phyloP scores from a whole-genome alignment of 2,113 vertebrate species.

The Morone saxatilis region DNA sequence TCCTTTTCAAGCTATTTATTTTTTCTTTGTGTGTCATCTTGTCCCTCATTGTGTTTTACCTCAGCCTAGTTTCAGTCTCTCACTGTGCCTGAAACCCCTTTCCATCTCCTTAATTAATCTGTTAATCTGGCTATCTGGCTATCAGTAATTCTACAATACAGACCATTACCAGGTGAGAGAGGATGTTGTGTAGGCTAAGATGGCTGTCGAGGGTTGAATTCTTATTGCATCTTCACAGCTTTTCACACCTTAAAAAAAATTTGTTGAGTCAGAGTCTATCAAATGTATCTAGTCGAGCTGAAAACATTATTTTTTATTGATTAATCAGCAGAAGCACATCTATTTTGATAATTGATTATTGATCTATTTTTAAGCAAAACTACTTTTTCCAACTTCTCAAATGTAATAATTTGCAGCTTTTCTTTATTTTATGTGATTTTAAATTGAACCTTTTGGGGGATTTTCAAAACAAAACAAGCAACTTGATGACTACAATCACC shows the following conservation, averaged over 20 bases:
- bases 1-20: background rate
- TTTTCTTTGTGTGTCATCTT: background rate
- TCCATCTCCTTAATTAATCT: background rate
- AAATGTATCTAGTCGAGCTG: too few relatives aligned
- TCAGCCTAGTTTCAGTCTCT: background rate
- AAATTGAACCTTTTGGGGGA: too few relatives aligned
- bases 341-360: too few relatives aligned
- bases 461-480: too few relatives aligned
- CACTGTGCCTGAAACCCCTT: background rate
- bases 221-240: background rate
- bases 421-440: background rate
- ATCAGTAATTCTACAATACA: too few relatives aligned
- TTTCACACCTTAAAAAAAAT: background rate
- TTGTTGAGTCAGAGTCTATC: too few relatives aligned
- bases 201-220: background rate
- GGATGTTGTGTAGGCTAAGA: background rate
- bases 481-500: background rate
- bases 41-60: accelerated
- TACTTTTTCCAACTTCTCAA: background rate
- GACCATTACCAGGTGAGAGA: background rate
- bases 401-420: background rate
- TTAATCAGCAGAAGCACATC: too few relatives aligned
- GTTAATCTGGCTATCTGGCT: background rate
- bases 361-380: background rate
- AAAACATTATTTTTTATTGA: too few relatives aligned